Base-by-base conservation (phyloP, 2,113 vertebrate species). In the Illadopsis cleaveri region DNA sequence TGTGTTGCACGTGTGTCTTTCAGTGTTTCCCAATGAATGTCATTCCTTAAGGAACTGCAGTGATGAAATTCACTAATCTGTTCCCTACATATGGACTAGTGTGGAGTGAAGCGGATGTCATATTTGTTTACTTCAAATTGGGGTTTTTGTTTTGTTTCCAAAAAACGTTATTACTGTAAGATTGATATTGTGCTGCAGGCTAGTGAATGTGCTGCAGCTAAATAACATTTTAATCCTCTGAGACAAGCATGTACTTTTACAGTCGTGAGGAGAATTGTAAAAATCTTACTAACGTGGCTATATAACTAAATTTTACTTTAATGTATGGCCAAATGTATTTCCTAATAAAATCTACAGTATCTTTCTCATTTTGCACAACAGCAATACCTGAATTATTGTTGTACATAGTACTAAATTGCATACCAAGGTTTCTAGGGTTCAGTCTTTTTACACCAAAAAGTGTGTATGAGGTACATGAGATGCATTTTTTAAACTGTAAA, bases 161-260 rank as follows among this genome's bases (percentile, higher is more conserved):
- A 53, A 62, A n/a, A 22, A 40, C 4, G 9, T 87, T 94, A 61
- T 54, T 90, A 69, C 62, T 80, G 2, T 9, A 58, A 82, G 58
- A 65, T 82, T 73, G 68, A 53, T 82, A 28, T 0, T 85, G n/a
- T 91, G 79, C 93, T 73, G 35, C 71, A 88, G 84, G 79, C 89
- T 91, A 82, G 33, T 85, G 62, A 90, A 28, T 68, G 27, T 47
- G 66, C 42, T 91, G 30, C 70, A 94, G 23, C 62, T 94, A 77
- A 94, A n/a, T 87, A 85, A 85, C 56, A 70, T 86, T 90, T 87
- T 85, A 88, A 79, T 90, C 81, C 56, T 42, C 31, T 92, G 84
- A 94, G 71, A 86, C 51, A 81, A 92, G 57, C 0, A 0, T 56
- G 22, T 81, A 12, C 35, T 93, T 91, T 72, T 88, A 69, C 66